Base-by-base conservation (phyloP, 2,888 invertebrate species). In the Agonum fuliginosum region DNA sequence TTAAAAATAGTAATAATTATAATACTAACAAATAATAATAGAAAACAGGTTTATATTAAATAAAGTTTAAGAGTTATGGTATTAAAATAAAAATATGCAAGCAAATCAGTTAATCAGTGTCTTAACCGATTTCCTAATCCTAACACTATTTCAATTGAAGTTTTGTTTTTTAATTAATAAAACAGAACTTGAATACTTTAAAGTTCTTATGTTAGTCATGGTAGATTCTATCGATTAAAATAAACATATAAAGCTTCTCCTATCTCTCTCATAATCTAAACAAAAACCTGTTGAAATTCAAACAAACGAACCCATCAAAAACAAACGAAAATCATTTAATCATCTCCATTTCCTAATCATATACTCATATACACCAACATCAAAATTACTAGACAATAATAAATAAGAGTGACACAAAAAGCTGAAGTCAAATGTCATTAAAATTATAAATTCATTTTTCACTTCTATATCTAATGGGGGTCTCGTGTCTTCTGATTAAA, bases 371-470 rank as follows among this genome's bases (percentile, higher is more conserved):
- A 46, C 46, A 46, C 46, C 17, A 46, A 37, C 37, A 37, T 37
- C 37, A 37, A 37, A 37, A 37, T 37, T 37, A 37, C 37, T 12
- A 37, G 37, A 37, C 37, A 37, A 37, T 10, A 37, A 37, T 37
- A 48, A 48, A 19, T 48, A 54, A 24, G 22, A 54, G 24, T 22
- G 54, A 22, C 54, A 24, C 22, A 54, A 54, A 54, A 54, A 54
- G 54, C 14, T 30, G 34, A 34, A 62, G 17, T 34, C 17, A 37
- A 17, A 27, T 73, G 73, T 73, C 73, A 58, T 73, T 58, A 73
- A 58, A 73, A 73, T 73, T 74, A 74, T 62, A 65, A 74, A 65
- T 62, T 46, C 65, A 74, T 74, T 74, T 74, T 74, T 74, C 74
- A 74, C 46, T 22, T 74, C 14, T n/a, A 12, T 12, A 37, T 43